Base-by-base conservation (phyloP, 2,797 vertebrate genomes). In the Enteromius radiatus region DNA sequence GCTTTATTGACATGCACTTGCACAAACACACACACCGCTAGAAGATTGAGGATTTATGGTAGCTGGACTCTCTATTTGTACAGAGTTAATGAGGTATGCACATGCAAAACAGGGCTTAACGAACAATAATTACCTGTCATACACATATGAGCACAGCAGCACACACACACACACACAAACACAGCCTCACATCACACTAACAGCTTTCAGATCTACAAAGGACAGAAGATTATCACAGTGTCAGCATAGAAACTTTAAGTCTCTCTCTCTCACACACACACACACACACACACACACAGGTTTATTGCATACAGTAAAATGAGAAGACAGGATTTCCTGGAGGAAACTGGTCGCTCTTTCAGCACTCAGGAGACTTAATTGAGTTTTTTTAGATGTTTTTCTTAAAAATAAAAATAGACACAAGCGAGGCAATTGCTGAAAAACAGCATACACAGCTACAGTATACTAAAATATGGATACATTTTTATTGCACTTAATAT, bases 81-180 rank as follows among this genome's bases (percentile, higher is more conserved):
- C 81, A 45, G 78, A 87, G 85, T 89, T 88, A 90, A 90, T 88
- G 86, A 87, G 86, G 87, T 89, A 83, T 88, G 84, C 86, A 87
- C 85, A 89, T 89, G 89, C 86, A 90, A 86, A 89, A 86, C 86
- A 88, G 86, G 86, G 84, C 81, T 88, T 89, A 89, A 89, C 82
- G 77, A 81, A 80, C 83, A 83, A 86, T 87, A 87, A 86, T 82
- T 85, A 87, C 84, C 86, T 84, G 86, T 84, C 86, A 87, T 83
- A 84, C 80, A 87, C 82, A 71, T 67, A 49, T 23, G 78, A 67
- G 43, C 78, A 78, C 67, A 59, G 36, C 59, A 52, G 59, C 15
- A 76, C 36, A 61, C 17, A 19, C 47, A 49, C 5, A 49, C 77
- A 67, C 31, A 67, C 67, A 61, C 49, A 49, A 63, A 68, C 1